Percentiles rank a stretch among this genome's conserved stretches.
Evolutionary conservation across 2,797 vertebrate genomes (phyloP).

Genomic region (Martes flavigula): DNA sequence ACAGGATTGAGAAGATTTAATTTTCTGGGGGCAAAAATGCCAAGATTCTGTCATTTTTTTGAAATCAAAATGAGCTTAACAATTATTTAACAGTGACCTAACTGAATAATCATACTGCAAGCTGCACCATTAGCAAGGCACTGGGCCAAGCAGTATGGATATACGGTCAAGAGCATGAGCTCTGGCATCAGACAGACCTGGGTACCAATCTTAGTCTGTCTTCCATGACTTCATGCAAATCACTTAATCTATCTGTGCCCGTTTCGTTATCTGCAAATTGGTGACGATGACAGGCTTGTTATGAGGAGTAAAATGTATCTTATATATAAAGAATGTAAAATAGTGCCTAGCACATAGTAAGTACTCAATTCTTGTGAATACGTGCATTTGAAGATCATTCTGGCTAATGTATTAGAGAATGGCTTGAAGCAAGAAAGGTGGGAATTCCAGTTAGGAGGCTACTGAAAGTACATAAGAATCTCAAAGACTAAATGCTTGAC

Average conservation of each 20-base stretch:
- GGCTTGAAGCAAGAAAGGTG: not conserved
- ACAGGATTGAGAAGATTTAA: slow-evolving; percentile 13
- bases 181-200: not conserved
- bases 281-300: not conserved
- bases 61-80: slow-evolving; percentile 42
- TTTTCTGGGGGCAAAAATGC: not conserved
- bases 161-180: not conserved
- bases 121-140: not conserved
- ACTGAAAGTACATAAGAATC: not conserved
- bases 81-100: slow-evolving; percentile 29
- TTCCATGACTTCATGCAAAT: not conserved
- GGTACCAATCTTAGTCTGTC: not conserved
- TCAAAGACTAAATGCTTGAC: not conserved
- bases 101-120: slow-evolving; percentile 8
- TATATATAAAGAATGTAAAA: not conserved
- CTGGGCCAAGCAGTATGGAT: not conserved
- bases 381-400: slow-evolving; percentile 41
- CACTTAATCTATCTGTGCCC: not conserved
- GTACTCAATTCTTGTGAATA: not conserved
- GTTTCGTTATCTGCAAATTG: not conserved
- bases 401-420: not conserved
- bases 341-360: not conserved
- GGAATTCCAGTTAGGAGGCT: not conserved
- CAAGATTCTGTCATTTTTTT: slow-evolving; percentile 11
- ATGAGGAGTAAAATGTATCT: not conserved